Percentiles rank a stretch among this genome's conserved stretches.
Evolutionary conservation across 2,888 invertebrate genomes (phyloP).

Genomic region (Cenopis cana): DNA sequence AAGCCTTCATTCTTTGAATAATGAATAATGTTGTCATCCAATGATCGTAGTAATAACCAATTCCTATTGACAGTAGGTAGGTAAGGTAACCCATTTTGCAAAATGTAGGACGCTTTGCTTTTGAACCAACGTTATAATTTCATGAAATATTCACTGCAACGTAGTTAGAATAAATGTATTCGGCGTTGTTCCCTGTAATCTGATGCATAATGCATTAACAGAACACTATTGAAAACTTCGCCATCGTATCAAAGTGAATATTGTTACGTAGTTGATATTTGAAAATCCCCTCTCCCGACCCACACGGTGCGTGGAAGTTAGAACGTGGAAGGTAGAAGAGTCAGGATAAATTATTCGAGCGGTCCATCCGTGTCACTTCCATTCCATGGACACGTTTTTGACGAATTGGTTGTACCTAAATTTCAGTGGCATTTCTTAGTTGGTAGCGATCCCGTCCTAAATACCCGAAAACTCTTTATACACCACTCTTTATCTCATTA

Average conservation of each 20-base stretch:
- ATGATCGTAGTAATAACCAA: neutral
- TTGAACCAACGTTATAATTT: slow-evolving; percentile 2
- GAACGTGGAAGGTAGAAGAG: no score
- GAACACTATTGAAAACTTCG: neutral
- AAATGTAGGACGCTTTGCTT: neutral
- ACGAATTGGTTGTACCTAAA: no score
- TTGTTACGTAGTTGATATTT: neutral
- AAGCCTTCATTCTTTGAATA: no score
- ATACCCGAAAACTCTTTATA: no score
- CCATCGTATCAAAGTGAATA: slow-evolving; percentile 4
- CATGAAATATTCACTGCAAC: slow-evolving; percentile 8
- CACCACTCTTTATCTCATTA: no score
- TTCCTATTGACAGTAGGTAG: slow-evolving; percentile 5
- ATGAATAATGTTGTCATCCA: neutral
- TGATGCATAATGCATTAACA: neutral
- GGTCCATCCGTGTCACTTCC: no score
- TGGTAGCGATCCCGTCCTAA: no score
- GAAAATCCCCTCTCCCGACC: no score
- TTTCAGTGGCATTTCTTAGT: no score
- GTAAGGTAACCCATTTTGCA: neutral
- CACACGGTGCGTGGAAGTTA: no score
- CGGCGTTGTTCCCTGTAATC: slow-evolving; percentile 14
- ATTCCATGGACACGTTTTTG: no score
- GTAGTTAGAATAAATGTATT: slow-evolving; percentile 10
- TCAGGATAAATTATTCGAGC: no score